A percentile compares a stretch with the other conserved stretches of the same genome.
These are phyloP conservation scores for Probaryconus sp. DNA, from an alignment of 1,140 invertebrate species.

Conservation along the genomic window DNA sequence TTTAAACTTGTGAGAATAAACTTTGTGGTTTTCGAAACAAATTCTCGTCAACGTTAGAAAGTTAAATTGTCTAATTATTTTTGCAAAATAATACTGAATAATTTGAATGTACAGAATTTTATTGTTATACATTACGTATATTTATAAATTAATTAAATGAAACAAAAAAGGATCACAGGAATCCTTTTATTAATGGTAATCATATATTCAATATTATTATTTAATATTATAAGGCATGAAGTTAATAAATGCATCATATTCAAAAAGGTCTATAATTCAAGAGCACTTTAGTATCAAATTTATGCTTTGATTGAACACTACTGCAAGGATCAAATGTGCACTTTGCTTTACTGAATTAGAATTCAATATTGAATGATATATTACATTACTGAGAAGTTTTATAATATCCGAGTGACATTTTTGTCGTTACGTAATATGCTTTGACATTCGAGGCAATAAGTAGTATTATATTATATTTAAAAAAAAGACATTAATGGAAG, in stretches of 20 bases:
- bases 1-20: too few relatives aligned
- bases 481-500: too few relatives aligned
- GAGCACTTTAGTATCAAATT: conserved; percentile 2
- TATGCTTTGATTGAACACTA: background rate
- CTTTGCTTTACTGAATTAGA: conserved; percentile 7
- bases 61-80: too few relatives aligned
- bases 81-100: too few relatives aligned
- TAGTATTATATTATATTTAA: too few relatives aligned
- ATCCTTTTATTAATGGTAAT: background rate
- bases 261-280: background rate
- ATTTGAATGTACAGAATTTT: too few relatives aligned
- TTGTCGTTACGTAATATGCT: background rate
- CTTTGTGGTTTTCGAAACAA: too few relatives aligned
- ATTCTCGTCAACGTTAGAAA: too few relatives aligned
- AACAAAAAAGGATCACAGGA: too few relatives aligned
- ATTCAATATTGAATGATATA: conserved; percentile 9
- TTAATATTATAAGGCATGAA: background rate
- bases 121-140: too few relatives aligned
- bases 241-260: background rate
- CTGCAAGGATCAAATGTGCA: conserved; percentile 2
- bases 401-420: background rate
- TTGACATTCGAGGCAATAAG: background rate
- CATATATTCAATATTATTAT: background rate
- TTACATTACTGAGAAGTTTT: background rate
- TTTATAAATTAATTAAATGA: background rate